These are phyloP conservation scores for Phylloscopus collybita DNA, from an alignment of 2,797 vertebrate genomes.

Conservation along the genomic window DNA sequence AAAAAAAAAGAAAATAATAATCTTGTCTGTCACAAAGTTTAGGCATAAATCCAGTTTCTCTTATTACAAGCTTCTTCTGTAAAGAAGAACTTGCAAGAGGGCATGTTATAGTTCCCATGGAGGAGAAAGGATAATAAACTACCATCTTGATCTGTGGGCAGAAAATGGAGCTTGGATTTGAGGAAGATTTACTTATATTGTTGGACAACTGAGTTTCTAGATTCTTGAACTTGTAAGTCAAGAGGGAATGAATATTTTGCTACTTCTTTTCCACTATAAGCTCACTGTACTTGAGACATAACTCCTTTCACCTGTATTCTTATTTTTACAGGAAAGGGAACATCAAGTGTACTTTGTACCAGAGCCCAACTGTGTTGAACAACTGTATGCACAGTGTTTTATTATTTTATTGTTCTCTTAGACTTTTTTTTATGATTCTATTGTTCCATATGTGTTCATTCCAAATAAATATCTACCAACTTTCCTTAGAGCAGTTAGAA, in stretches of 20 bases:
- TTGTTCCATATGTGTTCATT: slow-evolving; percentile 15
- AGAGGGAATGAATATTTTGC: not conserved
- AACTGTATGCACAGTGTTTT: not conserved
- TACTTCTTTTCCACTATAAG: not conserved
- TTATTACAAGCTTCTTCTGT: not conserved
- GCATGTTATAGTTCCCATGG: not conserved
- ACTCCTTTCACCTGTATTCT: not conserved
- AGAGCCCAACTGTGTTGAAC: not conserved
- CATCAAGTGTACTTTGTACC: not conserved
- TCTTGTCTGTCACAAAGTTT: not conserved
- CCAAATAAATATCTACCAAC: not conserved
- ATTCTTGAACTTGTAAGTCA: not conserved
- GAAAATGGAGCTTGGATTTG: not conserved
- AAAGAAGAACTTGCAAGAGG: not conserved
- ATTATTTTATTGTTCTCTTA: slow-evolving; percentile 2
- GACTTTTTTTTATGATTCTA: not conserved
- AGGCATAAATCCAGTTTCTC: not conserved
- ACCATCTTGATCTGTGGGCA: not conserved
- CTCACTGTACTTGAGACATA: not conserved
- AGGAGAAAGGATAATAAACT: not conserved
- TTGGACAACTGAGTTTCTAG: not conserved
- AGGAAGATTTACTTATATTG: not conserved
- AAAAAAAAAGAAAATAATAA: not conserved
- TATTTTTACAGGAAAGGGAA: not conserved
- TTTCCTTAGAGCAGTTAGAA: slow-evolving; percentile 22